Evolutionary conservation across 2,888 invertebrate species (phyloP).

Genomic region (Ophioninae sp.): DNA sequence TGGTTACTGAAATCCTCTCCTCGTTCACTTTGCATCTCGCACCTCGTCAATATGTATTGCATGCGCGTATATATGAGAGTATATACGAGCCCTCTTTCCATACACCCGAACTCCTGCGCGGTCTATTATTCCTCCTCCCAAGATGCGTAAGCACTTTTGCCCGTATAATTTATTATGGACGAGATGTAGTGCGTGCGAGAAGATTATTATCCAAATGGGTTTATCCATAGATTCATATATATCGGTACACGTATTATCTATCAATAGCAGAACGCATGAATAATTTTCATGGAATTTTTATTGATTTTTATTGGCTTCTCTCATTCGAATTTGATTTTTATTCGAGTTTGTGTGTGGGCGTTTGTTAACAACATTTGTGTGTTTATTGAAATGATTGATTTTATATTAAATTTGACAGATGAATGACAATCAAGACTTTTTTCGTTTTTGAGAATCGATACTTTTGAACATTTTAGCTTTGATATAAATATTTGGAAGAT

Average conservation of each 20-base stretch:
- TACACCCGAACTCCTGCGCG: constrained; percentile 38
- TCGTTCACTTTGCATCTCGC: constrained; percentile 58
- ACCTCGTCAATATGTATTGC: constrained; percentile 42
- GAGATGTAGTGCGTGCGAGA: constrained; percentile 29
- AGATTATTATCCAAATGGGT: constrained; percentile 44
- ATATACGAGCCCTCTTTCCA: constrained; percentile 2
- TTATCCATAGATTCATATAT: constrained; percentile 2
- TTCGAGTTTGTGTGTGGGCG: background rate
- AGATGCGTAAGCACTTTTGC: constrained; percentile 53
- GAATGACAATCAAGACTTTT: too few species aligned
- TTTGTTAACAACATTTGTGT: background rate
- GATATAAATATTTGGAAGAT: too few species aligned
- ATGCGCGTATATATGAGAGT: background rate
- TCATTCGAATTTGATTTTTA: background rate
- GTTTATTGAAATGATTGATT: too few species aligned
- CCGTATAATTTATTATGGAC: constrained; percentile 51
- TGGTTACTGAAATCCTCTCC: constrained; percentile 43
- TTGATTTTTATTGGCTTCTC: background rate
- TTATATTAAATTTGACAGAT: too few species aligned
- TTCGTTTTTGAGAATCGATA: too few species aligned
- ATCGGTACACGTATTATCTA: background rate
- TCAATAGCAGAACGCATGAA: background rate
- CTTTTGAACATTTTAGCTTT: too few species aligned
- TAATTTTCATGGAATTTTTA: background rate
- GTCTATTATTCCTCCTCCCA: constrained; percentile 44